phyloP scores from a whole-genome alignment of 2,888 invertebrate genomes.

The Pyrrhosoma nymphula region DNA sequence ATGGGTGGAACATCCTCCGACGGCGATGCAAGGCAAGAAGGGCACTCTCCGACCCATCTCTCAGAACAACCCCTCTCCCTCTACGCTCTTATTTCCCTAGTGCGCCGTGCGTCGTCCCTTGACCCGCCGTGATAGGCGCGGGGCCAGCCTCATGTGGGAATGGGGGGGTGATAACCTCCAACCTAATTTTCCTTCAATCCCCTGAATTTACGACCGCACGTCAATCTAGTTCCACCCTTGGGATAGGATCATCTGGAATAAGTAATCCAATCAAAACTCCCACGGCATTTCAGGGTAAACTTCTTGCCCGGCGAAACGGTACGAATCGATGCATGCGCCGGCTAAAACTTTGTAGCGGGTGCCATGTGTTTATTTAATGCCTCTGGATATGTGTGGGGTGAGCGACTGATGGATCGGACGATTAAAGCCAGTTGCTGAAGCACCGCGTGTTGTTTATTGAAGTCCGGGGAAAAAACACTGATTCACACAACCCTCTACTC shows the following conservation, averaged over 20 bases:
- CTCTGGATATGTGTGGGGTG: neutral
- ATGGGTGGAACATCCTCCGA: too few species aligned
- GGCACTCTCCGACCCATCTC: too few species aligned
- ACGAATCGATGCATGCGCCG: neutral
- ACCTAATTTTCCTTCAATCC: neutral
- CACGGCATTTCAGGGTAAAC: neutral
- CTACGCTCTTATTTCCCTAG: too few species aligned
- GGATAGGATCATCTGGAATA: neutral
- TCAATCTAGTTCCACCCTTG: neutral
- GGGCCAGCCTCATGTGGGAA: neutral
- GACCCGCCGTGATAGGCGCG: neutral
- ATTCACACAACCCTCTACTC: too few species aligned
- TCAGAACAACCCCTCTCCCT: too few species aligned
- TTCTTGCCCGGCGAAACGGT: neutral
- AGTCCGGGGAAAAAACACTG: too few species aligned
- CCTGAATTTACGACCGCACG: neutral
- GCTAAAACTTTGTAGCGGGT: neutral
- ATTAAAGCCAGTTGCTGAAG: too few species aligned
- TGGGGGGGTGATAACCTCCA: neutral
- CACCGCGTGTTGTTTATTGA: too few species aligned
- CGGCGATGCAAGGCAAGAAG: too few species aligned
- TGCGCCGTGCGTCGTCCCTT: neutral
- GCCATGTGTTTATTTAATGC: neutral
- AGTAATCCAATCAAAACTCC: conserved; percentile 16
- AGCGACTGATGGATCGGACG: too few species aligned